Conservation (phyloP, 2,113 vertebrate species). For the Siphamia tubifer region DNA sequence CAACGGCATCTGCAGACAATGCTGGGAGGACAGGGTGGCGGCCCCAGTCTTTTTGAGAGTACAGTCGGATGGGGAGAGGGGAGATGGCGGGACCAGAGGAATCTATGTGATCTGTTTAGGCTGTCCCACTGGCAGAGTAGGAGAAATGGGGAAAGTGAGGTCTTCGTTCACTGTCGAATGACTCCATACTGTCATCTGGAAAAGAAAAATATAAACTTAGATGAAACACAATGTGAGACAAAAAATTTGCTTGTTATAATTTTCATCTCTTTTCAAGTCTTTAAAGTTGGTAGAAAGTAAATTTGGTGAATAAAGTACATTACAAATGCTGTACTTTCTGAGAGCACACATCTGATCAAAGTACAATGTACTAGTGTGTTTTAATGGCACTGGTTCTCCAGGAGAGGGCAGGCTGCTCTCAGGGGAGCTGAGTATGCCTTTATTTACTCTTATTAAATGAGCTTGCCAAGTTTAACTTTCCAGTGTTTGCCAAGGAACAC, state of each 20-base stretch:
- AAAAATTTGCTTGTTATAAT: neutral
- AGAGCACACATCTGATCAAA: too few species aligned
- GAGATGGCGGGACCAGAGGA: conserved; percentile 59
- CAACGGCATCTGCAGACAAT: conserved; percentile 63
- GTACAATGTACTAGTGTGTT: neutral
- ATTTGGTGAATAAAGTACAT: neutral
- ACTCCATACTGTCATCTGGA: conserved; percentile 93
- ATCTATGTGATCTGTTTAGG: conserved; percentile 82
- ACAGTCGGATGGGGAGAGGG: conserved; percentile 79
- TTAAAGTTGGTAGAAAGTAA: neutral
- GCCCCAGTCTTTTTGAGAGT: conserved; percentile 78
- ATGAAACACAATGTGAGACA: neutral
- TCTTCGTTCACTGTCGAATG: conserved; percentile 90
- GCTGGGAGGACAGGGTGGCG: conserved; percentile 74
- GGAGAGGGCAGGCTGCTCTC: conserved; percentile 62
- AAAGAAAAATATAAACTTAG: conserved; percentile 2
- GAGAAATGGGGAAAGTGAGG: conserved; percentile 98
- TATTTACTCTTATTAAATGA: neutral
- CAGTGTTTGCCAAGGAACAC: neutral
- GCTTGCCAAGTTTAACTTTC: neutral
- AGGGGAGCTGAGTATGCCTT: conserved; percentile 7
- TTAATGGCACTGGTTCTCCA: conserved; percentile 47
- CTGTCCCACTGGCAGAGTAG: conserved; percentile 94
- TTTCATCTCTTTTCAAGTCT: neutral
- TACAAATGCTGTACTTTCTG: neutral